Evolutionary conservation across 2,888 invertebrate species (phyloP), one percentile per base, ranked within the genome.

Genomic region (Steromphala cineraria): DNA sequence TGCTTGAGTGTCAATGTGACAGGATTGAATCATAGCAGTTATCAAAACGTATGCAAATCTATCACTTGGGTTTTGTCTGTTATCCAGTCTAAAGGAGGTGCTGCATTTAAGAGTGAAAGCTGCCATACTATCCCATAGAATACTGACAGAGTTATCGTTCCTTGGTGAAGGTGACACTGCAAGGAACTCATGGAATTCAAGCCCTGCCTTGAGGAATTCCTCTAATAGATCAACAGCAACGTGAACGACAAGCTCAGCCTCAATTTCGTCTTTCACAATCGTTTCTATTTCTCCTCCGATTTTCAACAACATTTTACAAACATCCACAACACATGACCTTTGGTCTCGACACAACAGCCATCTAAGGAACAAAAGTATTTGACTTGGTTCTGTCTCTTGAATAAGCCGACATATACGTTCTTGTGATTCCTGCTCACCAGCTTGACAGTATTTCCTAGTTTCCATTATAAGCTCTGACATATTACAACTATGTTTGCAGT

Each of bases 11-110:
- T n/a, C 3, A 4, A 36, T 17, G 31, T 36, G 19, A 71, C 40
- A 7, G 2, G 71, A 31, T 19, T 71, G 71, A 13, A 71, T 40
- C 71, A 71, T 71, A 10, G 71, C 71, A 17, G n/a, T 17, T 17
- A 71, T 71, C 36, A 71, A 31, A 36, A 71, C 31, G 71, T 71
- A 71, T 24, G 71, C 71, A 40, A 71, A 71, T n/a, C 71, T 31
- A 19, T 71, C 71, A 19, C 71, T 71, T 40, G 71, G 71, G 19
- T 36, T 36, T 31, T 31, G 71, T 71, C 71, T 31, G 19, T n/a
- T 13, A 15, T 31, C 71, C n/a, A 36, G 24, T 36, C 36, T 71
- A 7, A 36, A 71, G 2, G 36, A 40, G 17, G 28, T 71, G 15
- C 40, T 36, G 19, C 71, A 71, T 4, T 36, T 15, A 10, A 36